Evolutionary conservation across 1,140 invertebrate genomes (phyloP), one percentile per base, ranked within the genome.

Genomic region (Bombus sibiricus): DNA sequence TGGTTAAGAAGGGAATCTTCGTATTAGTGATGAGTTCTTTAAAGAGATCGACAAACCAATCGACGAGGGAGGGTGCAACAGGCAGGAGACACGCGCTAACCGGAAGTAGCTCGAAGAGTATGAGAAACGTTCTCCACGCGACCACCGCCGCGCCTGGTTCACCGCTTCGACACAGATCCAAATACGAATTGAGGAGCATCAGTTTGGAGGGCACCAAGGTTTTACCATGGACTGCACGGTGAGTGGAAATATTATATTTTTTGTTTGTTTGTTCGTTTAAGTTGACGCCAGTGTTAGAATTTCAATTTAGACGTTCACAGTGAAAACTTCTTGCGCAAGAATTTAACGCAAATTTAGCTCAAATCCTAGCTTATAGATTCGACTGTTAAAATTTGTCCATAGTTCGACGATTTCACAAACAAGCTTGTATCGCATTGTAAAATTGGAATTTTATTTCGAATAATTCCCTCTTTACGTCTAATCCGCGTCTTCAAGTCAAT

Each of bases 151-250:
- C 86, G n/a, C 87, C 90, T 8, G 92, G 88, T 34, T 94, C 93
- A 2, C 94, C 93, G 5, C 86, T 94, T 12, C 88, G 93, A 25
- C 78, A 91, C 18, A 87, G 93, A 22, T 90, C 93, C 86, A 95
- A 95, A 83, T 95, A 95, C 81, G 95, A 95, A 83, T 85, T 95
- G 79, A 89, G 95, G 34, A 95, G 95, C 86, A 95, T 95, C 91
- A 95, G 95, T 81, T 95, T 95, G 87, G 95, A 95, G 89, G 92
- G 95, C 28, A 94, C 92, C 91, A 94, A 94, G 76, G 94, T 95
- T 28, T 76, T 95, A 18, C 95, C 95, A 47, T 95, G 95, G 95
- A 95, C 95, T 0, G 73, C 92, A n/a, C 92, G 93, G 93, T 94
- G 39, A 91, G 90, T 41, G 12, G 18, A 53, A 22, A 53, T 22